These are phyloP conservation scores for Ophion slaviceki DNA, from an alignment of 2,888 invertebrate genomes.

Conservation along the genomic window DNA sequence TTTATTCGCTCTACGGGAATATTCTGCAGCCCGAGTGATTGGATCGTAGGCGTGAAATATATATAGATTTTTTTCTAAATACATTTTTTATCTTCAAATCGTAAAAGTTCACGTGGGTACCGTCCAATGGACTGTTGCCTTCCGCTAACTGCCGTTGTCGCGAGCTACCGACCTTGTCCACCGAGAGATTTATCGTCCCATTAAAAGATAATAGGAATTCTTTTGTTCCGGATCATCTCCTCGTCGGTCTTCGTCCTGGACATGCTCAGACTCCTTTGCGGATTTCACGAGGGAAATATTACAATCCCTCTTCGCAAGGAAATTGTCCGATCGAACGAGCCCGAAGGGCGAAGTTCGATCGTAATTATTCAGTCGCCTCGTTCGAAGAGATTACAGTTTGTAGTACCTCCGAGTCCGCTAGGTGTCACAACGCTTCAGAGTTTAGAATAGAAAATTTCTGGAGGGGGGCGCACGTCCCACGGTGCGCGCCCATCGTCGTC, in stretches of 20 bases:
- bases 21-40: not conserved
- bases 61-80: not conserved
- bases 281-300: not conserved
- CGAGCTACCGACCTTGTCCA: constrained; percentile 56
- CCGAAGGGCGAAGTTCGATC: too few species aligned
- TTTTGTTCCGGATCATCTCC: constrained; percentile 36
- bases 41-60: not conserved
- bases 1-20: not conserved
- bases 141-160: not conserved
- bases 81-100: not conserved
- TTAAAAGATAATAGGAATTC: constrained; percentile 56
- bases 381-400: too few species aligned
- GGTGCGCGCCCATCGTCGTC: too few species aligned
- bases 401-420: too few species aligned
- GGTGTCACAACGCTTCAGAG: too few species aligned
- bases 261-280: not conserved
- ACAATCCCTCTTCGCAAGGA: not conserved
- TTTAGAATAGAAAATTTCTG: too few species aligned
- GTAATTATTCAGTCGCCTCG: too few species aligned
- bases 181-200: constrained; percentile 50
- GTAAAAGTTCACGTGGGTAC: constrained; percentile 6
- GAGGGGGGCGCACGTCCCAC: too few species aligned
- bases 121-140: not conserved
- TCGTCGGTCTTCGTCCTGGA: constrained; percentile 48
- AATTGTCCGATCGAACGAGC: too few species aligned